Evolutionary conservation across 2,888 invertebrate genomes (phyloP).

Genomic region (Lathronympha strigana): DNA sequence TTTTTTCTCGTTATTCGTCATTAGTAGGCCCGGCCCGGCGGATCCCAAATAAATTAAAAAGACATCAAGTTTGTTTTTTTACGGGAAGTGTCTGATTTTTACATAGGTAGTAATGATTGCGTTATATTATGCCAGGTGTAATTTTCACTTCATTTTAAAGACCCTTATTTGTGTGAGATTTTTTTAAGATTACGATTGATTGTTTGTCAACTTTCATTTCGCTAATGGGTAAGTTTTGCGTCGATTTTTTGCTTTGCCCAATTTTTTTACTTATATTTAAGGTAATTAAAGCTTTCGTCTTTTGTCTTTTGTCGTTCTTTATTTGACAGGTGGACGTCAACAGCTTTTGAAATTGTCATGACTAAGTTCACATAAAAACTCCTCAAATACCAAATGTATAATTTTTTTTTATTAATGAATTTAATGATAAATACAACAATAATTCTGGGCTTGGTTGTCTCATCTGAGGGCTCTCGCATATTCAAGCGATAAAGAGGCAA

Average conservation of each 20-base stretch:
- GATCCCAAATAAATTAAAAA: conserved; percentile 75
- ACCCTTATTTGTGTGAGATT: conserved; percentile 1
- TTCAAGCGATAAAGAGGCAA: no score
- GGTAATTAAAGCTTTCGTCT: no score
- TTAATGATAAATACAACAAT: no score
- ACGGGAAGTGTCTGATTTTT: conserved; percentile 52
- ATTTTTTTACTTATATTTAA: not conserved
- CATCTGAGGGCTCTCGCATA: no score
- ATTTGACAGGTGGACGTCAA: no score
- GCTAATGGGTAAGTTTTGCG: not conserved
- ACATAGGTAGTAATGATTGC: conserved; percentile 50
- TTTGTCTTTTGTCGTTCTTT: no score
- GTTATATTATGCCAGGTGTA: conserved; percentile 41
- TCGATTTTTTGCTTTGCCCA: not conserved
- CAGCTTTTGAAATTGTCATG: no score
- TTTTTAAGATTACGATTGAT: conserved; percentile 16
- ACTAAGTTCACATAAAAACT: no score
- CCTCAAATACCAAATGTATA: no score
- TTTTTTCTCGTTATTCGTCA: conserved; percentile 56
- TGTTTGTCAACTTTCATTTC: conserved; percentile 10
- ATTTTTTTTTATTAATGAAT: no score
- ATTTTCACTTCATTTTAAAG: conserved; percentile 30
- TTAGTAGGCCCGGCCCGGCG: conserved; percentile 57
- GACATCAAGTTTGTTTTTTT: conserved; percentile 61
- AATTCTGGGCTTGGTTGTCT: no score